A percentile compares a stretch with the other conserved stretches of the same genome.
Conservation (phyloP, 2,888 invertebrate genomes). For the Mactromeris polynyma region DNA sequence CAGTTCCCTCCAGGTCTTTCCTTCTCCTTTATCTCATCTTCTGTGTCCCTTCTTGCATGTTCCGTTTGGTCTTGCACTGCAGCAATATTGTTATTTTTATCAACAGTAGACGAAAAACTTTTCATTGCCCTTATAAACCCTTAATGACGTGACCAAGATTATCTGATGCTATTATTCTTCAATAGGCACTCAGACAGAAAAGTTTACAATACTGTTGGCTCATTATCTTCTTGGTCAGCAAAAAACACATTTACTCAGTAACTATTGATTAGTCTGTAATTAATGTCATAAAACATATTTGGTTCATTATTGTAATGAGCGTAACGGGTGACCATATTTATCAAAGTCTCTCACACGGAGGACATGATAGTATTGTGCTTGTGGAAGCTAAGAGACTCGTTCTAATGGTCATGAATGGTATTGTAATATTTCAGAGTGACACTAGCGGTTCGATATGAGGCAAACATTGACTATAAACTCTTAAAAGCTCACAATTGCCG, state of each 20-base stretch:
- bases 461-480: neutral
- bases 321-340: slow-evolving; percentile 8
- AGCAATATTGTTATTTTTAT: neutral
- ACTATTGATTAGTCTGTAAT: slow-evolving; percentile 17
- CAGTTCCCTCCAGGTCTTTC: too few species aligned
- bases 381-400: neutral
- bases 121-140: neutral
- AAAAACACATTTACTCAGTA: slow-evolving; percentile 18
- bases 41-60: too few species aligned
- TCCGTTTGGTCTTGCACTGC: neutral
- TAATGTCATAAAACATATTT: slow-evolving; percentile 35
- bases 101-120: neutral
- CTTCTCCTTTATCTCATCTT: too few species aligned
- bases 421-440: neutral
- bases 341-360: neutral
- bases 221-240: neutral
- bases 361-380: neutral
- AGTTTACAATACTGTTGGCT: neutral
- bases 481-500: too few species aligned
- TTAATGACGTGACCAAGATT: neutral
- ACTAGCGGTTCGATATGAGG: neutral
- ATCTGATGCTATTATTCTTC: neutral
- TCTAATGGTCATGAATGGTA: slow-evolving; percentile 7
- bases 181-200: neutral
- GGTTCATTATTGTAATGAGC: slow-evolving; percentile 33